Conservation (phyloP, 2,797 vertebrate genomes). For the Mionectes olivaceus region DNA sequence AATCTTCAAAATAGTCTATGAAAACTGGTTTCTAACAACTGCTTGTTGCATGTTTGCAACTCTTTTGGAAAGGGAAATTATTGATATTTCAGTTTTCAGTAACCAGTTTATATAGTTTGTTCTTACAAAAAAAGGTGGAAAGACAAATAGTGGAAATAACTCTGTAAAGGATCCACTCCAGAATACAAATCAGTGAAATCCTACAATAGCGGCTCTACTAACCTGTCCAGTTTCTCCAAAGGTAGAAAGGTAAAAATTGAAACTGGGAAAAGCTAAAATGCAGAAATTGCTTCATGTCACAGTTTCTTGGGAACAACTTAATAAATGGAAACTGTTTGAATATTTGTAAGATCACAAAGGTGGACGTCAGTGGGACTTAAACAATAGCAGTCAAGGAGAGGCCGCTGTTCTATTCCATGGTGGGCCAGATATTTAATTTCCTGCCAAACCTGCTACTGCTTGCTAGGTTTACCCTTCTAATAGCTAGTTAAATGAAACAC, state of each 20-base stretch:
- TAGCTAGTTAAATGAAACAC: background rate
- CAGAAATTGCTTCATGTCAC: background rate
- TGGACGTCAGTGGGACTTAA: background rate
- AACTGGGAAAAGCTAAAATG: background rate
- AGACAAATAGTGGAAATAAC: background rate
- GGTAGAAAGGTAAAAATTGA: background rate
- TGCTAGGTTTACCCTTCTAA: background rate
- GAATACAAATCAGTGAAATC: background rate
- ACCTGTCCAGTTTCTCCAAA: background rate
- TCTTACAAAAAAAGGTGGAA: background rate
- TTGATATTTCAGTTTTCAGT: background rate
- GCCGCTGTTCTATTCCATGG: background rate
- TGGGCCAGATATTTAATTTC: background rate
- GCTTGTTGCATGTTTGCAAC: background rate
- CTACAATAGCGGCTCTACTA: background rate
- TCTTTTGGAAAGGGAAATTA: background rate
- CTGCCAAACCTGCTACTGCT: background rate
- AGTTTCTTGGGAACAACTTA: background rate
- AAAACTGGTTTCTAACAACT: background rate
- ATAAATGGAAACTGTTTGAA: background rate
- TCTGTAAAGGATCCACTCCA: background rate
- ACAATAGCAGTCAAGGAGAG: conserved; percentile 6
- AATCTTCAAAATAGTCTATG: background rate
- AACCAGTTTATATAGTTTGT: background rate
- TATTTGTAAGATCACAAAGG: background rate